phyloP scores from a whole-genome alignment of 2,888 invertebrate genomes.

The Nymphalis polychloros region DNA sequence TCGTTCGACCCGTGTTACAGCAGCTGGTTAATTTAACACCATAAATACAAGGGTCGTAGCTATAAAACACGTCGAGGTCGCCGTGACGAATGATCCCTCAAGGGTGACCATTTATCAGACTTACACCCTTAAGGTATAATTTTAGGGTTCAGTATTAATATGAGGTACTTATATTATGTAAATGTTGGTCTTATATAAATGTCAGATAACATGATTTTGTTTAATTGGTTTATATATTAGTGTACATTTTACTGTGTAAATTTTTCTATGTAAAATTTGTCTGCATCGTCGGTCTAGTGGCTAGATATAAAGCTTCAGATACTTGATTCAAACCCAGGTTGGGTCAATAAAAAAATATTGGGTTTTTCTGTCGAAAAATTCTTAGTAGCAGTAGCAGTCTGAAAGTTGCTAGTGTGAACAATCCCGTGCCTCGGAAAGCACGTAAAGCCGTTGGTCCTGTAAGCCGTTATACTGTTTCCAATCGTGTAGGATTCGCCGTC shows the following conservation, averaged over 20 bases:
- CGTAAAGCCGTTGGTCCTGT: too few relatives aligned
- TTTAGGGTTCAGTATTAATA: background rate
- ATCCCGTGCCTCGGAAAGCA: too few relatives aligned
- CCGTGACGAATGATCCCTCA: constrained; percentile 11
- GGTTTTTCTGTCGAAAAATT: too few relatives aligned
- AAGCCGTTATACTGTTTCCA: too few relatives aligned
- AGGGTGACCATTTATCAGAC: constrained; percentile 8
- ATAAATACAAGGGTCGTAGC: background rate
- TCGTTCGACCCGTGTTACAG: background rate
- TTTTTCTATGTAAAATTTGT: too few relatives aligned
- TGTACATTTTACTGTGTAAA: background rate
- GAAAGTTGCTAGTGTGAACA: too few relatives aligned
- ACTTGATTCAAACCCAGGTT: too few relatives aligned
- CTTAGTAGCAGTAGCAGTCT: too few relatives aligned
- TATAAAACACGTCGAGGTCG: constrained; percentile 4
- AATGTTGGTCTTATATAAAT: background rate
- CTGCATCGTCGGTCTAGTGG: too few relatives aligned
- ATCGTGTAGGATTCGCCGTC: too few relatives aligned
- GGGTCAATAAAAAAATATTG: too few relatives aligned
- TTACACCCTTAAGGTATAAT: background rate
- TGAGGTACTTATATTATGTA: background rate
- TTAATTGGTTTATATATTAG: background rate
- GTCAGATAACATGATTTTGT: background rate
- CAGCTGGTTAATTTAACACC: background rate
- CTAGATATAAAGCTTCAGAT: too few relatives aligned